These are phyloP conservation scores for Octodon degus DNA, from an alignment of 2,113 vertebrate genomes.

Conservation along the genomic window DNA sequence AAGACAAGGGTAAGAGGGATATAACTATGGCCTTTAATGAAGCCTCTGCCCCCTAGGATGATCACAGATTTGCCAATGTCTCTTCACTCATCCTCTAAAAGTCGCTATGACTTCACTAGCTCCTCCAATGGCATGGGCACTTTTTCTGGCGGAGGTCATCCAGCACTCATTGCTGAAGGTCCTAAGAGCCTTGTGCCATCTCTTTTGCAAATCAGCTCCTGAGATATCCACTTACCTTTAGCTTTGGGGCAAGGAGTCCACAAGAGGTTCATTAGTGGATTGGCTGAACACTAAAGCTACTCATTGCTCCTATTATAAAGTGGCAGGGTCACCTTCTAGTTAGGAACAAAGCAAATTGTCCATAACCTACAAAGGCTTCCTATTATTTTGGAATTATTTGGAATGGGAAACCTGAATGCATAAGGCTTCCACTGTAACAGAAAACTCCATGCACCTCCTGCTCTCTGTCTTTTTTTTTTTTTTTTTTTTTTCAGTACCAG, in stretches of 20 bases:
- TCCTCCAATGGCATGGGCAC: not conserved
- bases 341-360: not conserved
- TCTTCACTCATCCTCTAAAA: not conserved
- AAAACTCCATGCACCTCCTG: not conserved
- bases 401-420: not conserved
- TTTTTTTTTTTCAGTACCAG: no score
- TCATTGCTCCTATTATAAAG: not conserved
- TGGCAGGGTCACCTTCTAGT: not conserved
- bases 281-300: not conserved
- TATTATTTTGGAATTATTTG: not conserved
- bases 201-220: not conserved
- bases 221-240: not conserved
- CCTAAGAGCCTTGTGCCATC: not conserved
- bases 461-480: not conserved
- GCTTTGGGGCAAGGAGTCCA: not conserved
- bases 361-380: not conserved
- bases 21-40: fast-evolving
- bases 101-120: not conserved
- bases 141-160: not conserved
- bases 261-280: not conserved
- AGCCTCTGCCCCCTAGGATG: not conserved
- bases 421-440: not conserved
- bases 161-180: not conserved
- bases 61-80: not conserved
- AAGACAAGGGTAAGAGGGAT: not conserved